Evolutionary conservation across 2,113 vertebrate species (phyloP).

Genomic region (Telmatochromis sp.): DNA sequence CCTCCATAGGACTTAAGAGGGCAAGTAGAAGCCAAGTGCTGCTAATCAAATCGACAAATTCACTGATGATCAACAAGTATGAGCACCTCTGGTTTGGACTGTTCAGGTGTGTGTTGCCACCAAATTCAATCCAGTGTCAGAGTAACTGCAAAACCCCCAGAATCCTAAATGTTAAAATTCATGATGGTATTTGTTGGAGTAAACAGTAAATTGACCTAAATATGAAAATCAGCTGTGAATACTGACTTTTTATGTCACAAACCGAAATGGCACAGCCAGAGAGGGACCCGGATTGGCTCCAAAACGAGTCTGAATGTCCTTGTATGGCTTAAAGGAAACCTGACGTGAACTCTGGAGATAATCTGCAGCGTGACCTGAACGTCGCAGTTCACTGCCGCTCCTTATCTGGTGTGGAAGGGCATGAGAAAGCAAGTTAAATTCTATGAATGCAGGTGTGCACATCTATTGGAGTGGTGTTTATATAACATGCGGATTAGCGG

Average conservation of each 20-base stretch:
- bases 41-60: background rate
- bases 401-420: background rate
- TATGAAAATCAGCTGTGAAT: background rate
- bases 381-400: background rate
- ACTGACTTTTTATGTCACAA: background rate
- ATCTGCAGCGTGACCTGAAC: background rate
- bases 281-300: background rate
- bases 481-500: background rate
- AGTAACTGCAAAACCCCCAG: background rate
- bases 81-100: background rate
- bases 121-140: background rate
- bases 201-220: background rate
- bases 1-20: background rate
- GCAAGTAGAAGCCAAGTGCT: background rate
- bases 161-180: background rate
- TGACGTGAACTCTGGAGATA: background rate
- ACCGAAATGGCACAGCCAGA: background rate
- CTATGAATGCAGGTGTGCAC: background rate
- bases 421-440: background rate
- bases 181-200: background rate
- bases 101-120: background rate
- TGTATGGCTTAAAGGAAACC: background rate
- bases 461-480: background rate
- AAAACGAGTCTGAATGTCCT: background rate
- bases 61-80: background rate